phyloP scores from a whole-genome alignment of 2,113 vertebrate genomes.

The Amphiprion ocellaris region DNA sequence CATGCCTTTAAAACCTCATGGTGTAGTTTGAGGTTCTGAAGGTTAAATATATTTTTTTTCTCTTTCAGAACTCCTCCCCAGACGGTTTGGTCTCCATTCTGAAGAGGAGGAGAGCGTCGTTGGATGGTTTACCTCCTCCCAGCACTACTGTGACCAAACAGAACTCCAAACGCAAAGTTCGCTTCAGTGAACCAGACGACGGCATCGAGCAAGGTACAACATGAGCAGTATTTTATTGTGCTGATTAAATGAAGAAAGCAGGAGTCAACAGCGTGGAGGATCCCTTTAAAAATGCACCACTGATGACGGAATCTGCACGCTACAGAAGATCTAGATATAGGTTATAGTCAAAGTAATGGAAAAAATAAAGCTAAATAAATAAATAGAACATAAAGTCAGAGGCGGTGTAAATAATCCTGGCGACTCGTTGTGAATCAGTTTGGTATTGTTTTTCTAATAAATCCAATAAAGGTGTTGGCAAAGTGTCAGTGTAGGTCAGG shows the following conservation, averaged over 20 bases:
- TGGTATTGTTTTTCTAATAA: no score
- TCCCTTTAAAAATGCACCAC: no score
- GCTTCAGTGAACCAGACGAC: constrained; percentile 93
- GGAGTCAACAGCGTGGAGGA: neutral
- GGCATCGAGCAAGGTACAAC: constrained; percentile 88
- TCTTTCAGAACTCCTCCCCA: constrained; percentile 85
- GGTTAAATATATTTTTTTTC: neutral
- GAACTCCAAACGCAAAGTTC: constrained; percentile 90
- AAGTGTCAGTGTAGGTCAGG: no score
- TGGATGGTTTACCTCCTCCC: constrained; percentile 82
- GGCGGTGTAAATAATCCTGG: no score
- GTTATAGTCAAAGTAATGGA: no score
- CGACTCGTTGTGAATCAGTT: no score
- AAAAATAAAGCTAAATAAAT: no score
- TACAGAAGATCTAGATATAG: neutral
- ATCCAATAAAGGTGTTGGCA: no score
- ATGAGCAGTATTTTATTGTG: neutral
- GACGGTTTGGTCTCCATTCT: constrained; percentile 95
- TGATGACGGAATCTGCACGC: neutral
- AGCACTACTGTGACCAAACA: constrained; percentile 74
- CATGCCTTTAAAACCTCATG: no score
- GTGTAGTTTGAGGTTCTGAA: no score
- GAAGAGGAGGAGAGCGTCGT: constrained; percentile 91
- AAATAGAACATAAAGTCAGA: no score
- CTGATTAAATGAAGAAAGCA: neutral